Percentiles rank a stretch among this genome's conserved stretches.
Evolutionary conservation across 1,140 invertebrate species (phyloP).

Genomic region (Lerema accius): DNA sequence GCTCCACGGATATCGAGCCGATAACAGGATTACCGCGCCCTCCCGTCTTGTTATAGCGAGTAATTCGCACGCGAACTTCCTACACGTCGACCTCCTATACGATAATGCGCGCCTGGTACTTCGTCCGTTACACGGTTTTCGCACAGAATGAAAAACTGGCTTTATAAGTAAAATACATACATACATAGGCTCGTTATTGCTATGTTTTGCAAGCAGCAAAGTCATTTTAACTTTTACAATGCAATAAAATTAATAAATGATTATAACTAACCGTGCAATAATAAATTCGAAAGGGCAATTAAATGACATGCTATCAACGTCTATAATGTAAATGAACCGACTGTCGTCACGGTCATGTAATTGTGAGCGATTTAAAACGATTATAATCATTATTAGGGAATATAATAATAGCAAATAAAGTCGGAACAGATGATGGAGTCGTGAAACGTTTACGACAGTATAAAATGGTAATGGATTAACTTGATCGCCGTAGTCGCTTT

Average conservation of each 20-base stretch:
- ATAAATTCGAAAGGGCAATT: too few species aligned
- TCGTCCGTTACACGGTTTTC: conserved; percentile 15
- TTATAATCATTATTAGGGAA: conserved; percentile 37
- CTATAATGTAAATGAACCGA: conserved; percentile 21
- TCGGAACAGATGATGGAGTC: conserved; percentile 65
- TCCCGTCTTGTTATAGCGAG: conserved; percentile 60
- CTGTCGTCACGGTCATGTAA: conserved; percentile 15
- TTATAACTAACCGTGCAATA: conserved; percentile 16
- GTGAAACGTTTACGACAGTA: conserved; percentile 76
- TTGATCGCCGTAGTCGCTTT: conserved; percentile 69
- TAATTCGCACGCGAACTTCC: conserved; percentile 72
- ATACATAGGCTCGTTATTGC: too few species aligned
- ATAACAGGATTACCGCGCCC: conserved; percentile 75
- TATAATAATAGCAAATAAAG: conserved; percentile 64
- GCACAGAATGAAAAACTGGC: conserved; percentile 2
- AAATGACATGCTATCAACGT: too few species aligned
- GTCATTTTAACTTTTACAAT: conserved; percentile 23
- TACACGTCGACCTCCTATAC: conserved; percentile 51
- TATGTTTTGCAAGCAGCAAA: too few species aligned
- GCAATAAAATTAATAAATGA: conserved; percentile 30
- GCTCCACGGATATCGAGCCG: conserved; percentile 60
- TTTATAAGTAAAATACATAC: too few species aligned
- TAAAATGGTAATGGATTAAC: conserved; percentile 80
- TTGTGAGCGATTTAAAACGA: conserved; percentile 28
- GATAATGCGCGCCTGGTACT: conserved; percentile 62